Conservation (phyloP, 2,888 invertebrate genomes). For the Mongoloraphidia duomilia region DNA sequence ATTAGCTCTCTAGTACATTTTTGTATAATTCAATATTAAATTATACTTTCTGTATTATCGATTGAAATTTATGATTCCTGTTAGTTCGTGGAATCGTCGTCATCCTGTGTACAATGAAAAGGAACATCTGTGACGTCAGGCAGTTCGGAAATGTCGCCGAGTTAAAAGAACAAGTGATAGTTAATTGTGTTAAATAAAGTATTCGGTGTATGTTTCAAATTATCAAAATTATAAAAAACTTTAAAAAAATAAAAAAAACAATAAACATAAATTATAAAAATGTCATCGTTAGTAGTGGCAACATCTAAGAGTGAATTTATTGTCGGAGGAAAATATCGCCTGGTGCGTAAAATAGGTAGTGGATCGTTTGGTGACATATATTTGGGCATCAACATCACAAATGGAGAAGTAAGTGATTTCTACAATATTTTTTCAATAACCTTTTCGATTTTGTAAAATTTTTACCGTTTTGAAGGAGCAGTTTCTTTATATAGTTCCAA, state of each 20-base stretch:
- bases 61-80: too few relatives aligned
- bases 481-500: too few relatives aligned
- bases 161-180: conserved; percentile 34
- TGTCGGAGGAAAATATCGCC: conserved; percentile 85
- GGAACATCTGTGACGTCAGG: too few relatives aligned
- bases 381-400: conserved; percentile 80
- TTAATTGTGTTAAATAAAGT: conserved; percentile 28
- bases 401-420: conserved; percentile 61
- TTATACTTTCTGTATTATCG: too few relatives aligned
- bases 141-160: conserved; percentile 39
- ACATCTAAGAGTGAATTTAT: conserved; percentile 53
- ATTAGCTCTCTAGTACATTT: too few relatives aligned
- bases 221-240: conserved; percentile 28
- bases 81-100: too few relatives aligned
- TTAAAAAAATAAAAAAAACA: conserved; percentile 21
- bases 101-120: too few relatives aligned
- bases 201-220: conserved; percentile 24
- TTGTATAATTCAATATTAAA: too few relatives aligned
- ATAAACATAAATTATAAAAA: conserved; percentile 25
- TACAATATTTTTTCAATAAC: too few relatives aligned
- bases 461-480: too few relatives aligned
- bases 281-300: conserved; percentile 26
- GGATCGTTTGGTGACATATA: conserved; percentile 99
- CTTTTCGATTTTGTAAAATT: too few relatives aligned
- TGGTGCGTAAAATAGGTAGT: conserved; percentile 94